These are phyloP conservation scores for Hepsetus odoe DNA, from an alignment of 2,113 vertebrate genomes.

Conservation along the genomic window DNA sequence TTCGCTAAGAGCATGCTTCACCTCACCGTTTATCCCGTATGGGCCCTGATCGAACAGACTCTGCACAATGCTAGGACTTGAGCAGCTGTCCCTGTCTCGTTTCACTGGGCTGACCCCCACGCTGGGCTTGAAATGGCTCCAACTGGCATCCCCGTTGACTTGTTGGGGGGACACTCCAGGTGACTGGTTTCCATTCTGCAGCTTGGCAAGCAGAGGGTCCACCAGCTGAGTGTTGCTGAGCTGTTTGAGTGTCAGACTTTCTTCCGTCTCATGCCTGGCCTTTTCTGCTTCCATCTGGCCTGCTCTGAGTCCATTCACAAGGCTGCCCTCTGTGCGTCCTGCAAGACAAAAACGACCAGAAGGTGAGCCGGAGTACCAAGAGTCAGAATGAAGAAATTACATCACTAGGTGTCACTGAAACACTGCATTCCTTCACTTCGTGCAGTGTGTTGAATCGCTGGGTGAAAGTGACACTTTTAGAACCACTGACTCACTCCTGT, in stretches of 20 bases:
- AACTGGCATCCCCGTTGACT: constrained; percentile 81
- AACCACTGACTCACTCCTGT: neutral
- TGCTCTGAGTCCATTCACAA: constrained; percentile 94
- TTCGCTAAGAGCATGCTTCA: constrained; percentile 83
- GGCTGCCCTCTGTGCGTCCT: constrained; percentile 85
- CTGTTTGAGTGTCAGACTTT: constrained; percentile 85
- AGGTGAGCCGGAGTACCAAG: neutral
- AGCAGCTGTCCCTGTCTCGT: constrained; percentile 73
- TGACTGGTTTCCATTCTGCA: constrained; percentile 85
- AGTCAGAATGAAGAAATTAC: too few relatives aligned
- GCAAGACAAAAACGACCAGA: constrained; percentile 53
- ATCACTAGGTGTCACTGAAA: neutral
- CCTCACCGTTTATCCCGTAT: constrained; percentile 85
- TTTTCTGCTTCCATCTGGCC: constrained; percentile 99
- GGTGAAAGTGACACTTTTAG: neutral
- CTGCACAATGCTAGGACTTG: constrained; percentile 73
- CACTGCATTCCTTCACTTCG: neutral
- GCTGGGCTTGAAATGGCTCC: constrained; percentile 75
- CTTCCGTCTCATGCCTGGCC: constrained; percentile 90
- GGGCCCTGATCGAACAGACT: constrained; percentile 75
- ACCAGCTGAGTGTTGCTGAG: constrained; percentile 76
- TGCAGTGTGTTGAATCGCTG: neutral
- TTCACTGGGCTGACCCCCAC: constrained; percentile 75
- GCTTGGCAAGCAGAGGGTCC: constrained; percentile 72
- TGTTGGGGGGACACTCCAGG: constrained; percentile 75